A percentile compares a stretch with the other conserved stretches of the same genome.
Evolutionary conservation across 1,140 invertebrate genomes (phyloP).

Genomic region (Tetramorium parvispinum): DNA sequence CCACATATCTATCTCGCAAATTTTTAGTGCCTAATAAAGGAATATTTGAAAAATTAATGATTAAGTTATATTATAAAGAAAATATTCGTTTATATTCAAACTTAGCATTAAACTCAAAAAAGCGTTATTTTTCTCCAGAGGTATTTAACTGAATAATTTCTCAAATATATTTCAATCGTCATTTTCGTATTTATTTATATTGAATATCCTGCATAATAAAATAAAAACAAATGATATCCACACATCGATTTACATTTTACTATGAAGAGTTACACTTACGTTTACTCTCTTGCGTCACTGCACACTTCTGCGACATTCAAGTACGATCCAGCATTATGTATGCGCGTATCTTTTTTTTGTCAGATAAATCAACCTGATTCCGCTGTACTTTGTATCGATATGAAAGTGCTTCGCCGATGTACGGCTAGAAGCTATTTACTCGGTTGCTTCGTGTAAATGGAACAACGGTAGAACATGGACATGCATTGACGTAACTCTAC

Average conservation of each 20-base stretch:
- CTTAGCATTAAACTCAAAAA: background rate
- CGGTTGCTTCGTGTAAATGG: slow-evolving; percentile 28
- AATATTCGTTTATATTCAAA: background rate
- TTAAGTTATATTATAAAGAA: background rate
- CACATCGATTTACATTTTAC: background rate
- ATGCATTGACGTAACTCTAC: slow-evolving; percentile 30
- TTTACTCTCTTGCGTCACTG: background rate
- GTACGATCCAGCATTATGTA: background rate
- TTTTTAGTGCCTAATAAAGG: background rate
- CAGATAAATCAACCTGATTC: slow-evolving; percentile 34
- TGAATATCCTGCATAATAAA: background rate
- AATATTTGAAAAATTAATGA: background rate
- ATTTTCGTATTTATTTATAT: background rate
- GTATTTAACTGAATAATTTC: background rate
- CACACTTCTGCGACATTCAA: slow-evolving; percentile 15
- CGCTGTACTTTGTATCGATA: slow-evolving; percentile 15
- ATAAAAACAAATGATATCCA: slow-evolving; percentile 10
- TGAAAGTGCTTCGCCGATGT: background rate
- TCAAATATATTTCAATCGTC: background rate
- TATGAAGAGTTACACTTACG: background rate
- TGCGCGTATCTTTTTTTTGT: slow-evolving; percentile 3
- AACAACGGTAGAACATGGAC: slow-evolving; percentile 27
- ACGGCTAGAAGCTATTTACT: slow-evolving; percentile 22
- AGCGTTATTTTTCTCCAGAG: background rate
- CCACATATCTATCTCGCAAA: background rate